A percentile compares a stretch with the other conserved stretches of the same genome.
phyloP scores from a whole-genome alignment of 2,113 vertebrate species.

The Chionodraco myersi region DNA sequence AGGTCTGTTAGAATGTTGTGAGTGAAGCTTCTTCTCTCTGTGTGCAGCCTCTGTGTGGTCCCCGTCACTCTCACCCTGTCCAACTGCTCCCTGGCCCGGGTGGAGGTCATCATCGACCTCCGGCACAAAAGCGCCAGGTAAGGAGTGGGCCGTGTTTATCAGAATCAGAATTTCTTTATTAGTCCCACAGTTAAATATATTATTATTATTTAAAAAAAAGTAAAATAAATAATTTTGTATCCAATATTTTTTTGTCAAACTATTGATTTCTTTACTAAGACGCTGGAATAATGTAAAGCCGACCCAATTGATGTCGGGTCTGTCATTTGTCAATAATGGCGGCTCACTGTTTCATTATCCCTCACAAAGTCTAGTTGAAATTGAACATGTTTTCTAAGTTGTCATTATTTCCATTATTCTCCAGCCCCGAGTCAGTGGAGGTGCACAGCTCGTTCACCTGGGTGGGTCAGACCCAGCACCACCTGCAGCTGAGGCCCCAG shows the following conservation, averaged over 20 bases:
- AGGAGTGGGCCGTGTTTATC: neutral
- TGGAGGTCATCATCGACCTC: slow-evolving; percentile 94
- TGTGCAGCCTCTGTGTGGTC: slow-evolving; percentile 91
- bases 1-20: no score
- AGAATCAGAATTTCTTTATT: no score
- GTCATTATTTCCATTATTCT: neutral
- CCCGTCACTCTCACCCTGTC: slow-evolving; percentile 93
- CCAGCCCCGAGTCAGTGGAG: slow-evolving; percentile 90
- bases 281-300: no score
- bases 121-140: slow-evolving; percentile 92
- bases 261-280: no score
- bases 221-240: no score
- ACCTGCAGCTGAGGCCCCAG: slow-evolving; percentile 89
- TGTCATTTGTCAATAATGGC: no score
- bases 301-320: no score
- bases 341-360: no score
- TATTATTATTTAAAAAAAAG: no score
- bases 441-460: slow-evolving; percentile 92
- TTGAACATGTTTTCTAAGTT: neutral
- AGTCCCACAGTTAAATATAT: no score
- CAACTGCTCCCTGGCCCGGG: slow-evolving; percentile 92
- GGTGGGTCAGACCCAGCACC: slow-evolving; percentile 96
- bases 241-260: no score
- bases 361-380: neutral
- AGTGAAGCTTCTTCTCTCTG: slow-evolving; percentile 21